Base-by-base conservation (phyloP, 2,888 invertebrate species). In the Melanophora roralis region DNA sequence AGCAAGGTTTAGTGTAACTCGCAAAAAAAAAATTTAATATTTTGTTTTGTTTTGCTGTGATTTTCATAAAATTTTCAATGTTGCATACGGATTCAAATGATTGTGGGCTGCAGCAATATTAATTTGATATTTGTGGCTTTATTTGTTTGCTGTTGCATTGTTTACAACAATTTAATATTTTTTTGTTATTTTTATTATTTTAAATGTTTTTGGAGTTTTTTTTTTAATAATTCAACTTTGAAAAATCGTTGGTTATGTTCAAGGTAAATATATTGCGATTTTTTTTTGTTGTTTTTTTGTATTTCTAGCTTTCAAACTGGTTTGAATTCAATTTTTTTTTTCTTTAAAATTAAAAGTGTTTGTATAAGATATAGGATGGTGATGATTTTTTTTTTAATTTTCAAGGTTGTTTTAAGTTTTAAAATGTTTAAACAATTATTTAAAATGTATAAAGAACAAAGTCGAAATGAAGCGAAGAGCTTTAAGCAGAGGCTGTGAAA, bases 1-100 rank as follows among this genome's bases (percentile, higher is more conserved):
- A 83, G 84, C 84, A 83, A 84, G 84, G 84, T 83, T 84, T 78
- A 82, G 79, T 76, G 78, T 67, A 74, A 68, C 36, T 75, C 53
- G 40, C 32, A 49, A 47, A 67, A 60, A 45, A 69, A 81, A 78
- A 82, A 81, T 72, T 80, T 81, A 71, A 80, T 81, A 76, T 81
- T 73, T 67, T 81, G n/a, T 76, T 79, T 6, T 68, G 27, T 69
- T 45, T 62, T 78, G 64, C 59, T 77, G 69, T 60, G 21, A 79
- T 68, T 78, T 75, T 72, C 59, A 75, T 78, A 51, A 60, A 75
- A 57, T 76, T 79, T 80, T 80, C 76, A 80, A 76, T 80, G 77
- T 65, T 82, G 79, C 79, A 80, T 59, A 47, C 72, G 68, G 64
- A 73, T 76, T 76, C 80, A 80, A 76, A 76, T 80, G 76, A 80